A percentile compares a stretch with the other conserved stretches of the same genome.
Evolutionary conservation across 2,888 invertebrate genomes (phyloP).

Genomic region (Adela reaumurella): DNA sequence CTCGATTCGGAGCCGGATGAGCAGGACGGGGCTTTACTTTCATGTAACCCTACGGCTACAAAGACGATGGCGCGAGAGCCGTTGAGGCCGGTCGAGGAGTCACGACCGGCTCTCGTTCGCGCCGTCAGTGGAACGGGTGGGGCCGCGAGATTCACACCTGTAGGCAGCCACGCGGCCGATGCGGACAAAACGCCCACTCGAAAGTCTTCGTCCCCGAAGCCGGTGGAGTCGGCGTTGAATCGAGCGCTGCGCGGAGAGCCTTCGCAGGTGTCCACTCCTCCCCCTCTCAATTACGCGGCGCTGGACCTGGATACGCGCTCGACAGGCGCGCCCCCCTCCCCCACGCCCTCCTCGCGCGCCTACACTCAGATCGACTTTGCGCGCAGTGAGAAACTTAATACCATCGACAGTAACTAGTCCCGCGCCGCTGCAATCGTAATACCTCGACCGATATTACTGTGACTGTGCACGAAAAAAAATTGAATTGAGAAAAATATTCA

Average conservation of each 20-base stretch:
- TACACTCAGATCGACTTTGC: conserved; percentile 82
- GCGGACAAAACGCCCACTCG: conserved; percentile 9
- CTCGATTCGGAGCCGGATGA: conserved; percentile 14
- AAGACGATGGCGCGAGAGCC: conserved; percentile 28
- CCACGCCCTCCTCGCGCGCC: conserved; percentile 29
- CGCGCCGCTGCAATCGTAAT: too few relatives aligned
- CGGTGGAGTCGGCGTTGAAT: conserved; percentile 13
- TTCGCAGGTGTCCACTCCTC: conserved; percentile 11
- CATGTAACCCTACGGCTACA: conserved; percentile 41
- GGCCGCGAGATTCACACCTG: conserved; percentile 15
- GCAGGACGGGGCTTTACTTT: conserved; percentile 18
- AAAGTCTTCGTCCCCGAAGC: conserved; percentile 15
- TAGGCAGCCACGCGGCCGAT: conserved; percentile 19
- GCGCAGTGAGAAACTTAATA: conserved; percentile 53
- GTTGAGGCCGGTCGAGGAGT: conserved; percentile 18
- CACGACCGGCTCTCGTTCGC: conserved; percentile 15
- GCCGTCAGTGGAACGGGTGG: conserved; percentile 12
- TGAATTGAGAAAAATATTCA: too few relatives aligned
- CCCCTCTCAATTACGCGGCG: conserved; percentile 37
- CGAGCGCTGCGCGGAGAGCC: conserved; percentile 9
- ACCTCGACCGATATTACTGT: too few relatives aligned
- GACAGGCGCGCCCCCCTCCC: conserved; percentile 27
- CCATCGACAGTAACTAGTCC: conserved; percentile 11
- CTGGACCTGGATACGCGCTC: conserved; percentile 39
- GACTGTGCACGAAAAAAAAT: too few relatives aligned